A percentile compares a stretch with the other conserved stretches of the same genome.
phyloP scores from a whole-genome alignment of 2,797 vertebrate genomes.

The Periparus ater region DNA sequence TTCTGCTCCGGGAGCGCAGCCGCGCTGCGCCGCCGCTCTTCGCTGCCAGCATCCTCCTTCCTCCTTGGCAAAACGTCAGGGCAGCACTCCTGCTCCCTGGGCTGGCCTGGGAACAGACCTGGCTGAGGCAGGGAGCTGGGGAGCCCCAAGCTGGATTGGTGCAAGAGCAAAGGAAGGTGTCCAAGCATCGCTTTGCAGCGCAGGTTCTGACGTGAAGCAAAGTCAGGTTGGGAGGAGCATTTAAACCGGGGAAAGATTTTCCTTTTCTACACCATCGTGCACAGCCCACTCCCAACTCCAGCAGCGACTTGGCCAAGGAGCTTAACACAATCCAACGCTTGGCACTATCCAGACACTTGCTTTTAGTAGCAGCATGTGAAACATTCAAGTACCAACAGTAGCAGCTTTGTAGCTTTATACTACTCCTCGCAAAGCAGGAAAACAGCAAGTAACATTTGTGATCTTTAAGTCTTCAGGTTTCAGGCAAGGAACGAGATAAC shows the following conservation, averaged over 20 bases:
- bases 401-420: neutral
- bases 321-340: neutral
- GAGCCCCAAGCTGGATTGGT: neutral
- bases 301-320: neutral
- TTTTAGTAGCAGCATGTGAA: neutral
- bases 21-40: neutral
- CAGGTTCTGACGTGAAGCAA: neutral
- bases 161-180: neutral
- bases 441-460: neutral
- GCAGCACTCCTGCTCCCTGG: accelerated
- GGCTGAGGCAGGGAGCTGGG: neutral
- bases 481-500: neutral
- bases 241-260: neutral
- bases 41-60: neutral
- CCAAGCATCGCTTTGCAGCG: neutral
- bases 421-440: neutral
- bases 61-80: neutral
- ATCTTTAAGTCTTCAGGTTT: constrained; percentile 30
- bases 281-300: neutral
- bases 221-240: neutral
- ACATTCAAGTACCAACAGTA: neutral
- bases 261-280: neutral
- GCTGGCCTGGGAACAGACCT: neutral
- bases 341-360: neutral
- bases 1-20: neutral